Evolutionary conservation across 53 echinoderm and acorn worm species (phyloP).

Genomic region (Paracentrotus lividus): DNA sequence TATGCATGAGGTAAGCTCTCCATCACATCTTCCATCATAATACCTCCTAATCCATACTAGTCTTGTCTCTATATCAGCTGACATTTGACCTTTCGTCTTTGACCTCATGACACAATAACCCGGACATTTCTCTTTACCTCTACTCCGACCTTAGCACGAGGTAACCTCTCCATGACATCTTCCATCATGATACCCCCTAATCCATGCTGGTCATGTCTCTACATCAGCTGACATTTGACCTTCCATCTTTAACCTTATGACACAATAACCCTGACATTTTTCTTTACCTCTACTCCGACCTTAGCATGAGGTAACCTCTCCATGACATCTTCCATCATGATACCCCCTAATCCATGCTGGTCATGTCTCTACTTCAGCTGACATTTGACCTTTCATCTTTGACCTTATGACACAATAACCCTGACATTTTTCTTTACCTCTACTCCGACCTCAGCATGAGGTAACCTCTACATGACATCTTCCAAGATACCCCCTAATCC

Average conservation of each 20-base stretch:
- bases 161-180: conserved; percentile 88
- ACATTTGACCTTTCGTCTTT: too few species aligned
- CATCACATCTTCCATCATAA: too few species aligned
- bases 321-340: conserved; percentile 91
- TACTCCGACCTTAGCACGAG: conserved; percentile 81
- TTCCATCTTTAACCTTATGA: neutral
- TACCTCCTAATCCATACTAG: too few species aligned
- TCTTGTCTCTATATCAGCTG: too few species aligned
- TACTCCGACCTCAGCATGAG: conserved; percentile 82
- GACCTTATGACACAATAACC: neutral
- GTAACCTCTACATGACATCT: conserved; percentile 85
- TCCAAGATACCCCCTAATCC: conserved; percentile 78
- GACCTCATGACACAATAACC: too few species aligned
- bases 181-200: conserved; percentile 92
- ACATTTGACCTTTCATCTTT: neutral
- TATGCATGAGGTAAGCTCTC: too few species aligned
- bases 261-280: too few species aligned
- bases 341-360: conserved; percentile 74
- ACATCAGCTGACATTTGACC: neutral
- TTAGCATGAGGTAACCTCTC: conserved; percentile 95
- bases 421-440: neutral
- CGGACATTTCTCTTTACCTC: neutral
- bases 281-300: conserved; percentile 59
- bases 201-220: conserved; percentile 54
- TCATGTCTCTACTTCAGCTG: conserved; percentile 65